Percentiles rank a stretch among this genome's conserved stretches.
Evolutionary conservation across 1,140 invertebrate genomes (phyloP).

Genomic region (Psix sp.): DNA sequence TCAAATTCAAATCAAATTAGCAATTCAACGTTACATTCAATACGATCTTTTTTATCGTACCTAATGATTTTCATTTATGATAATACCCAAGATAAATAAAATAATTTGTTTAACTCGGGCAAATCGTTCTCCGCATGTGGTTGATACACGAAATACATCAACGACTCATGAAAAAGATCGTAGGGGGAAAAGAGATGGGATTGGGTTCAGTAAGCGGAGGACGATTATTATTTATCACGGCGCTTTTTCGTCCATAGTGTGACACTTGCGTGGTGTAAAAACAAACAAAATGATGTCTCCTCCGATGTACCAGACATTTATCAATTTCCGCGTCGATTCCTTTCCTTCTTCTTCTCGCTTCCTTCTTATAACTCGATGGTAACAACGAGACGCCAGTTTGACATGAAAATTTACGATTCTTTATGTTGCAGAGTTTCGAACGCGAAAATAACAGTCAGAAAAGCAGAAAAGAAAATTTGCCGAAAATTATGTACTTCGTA

Average conservation of each 20-base stretch:
- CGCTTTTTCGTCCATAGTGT: slow-evolving; percentile 36
- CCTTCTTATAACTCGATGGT: slow-evolving; percentile 30
- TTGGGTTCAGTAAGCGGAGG: slow-evolving; percentile 27
- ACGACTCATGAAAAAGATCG: slow-evolving; percentile 21
- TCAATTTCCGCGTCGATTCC: slow-evolving; percentile 47
- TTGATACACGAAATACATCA: slow-evolving; percentile 20
- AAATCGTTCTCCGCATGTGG: too few species aligned
- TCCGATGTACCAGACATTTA: slow-evolving; percentile 37
- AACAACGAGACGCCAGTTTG: slow-evolving; percentile 36
- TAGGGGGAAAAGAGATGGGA: slow-evolving; percentile 11
- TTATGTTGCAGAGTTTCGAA: slow-evolving; percentile 36
- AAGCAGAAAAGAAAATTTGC: slow-evolving; percentile 35
- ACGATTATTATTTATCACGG: slow-evolving; percentile 45
- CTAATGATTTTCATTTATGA: too few species aligned
- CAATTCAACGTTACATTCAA: too few species aligned
- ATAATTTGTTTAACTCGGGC: not conserved
- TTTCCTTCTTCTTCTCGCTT: slow-evolving; percentile 36
- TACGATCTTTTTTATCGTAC: too few species aligned
- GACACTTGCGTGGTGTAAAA: slow-evolving; percentile 32
- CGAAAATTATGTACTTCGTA: slow-evolving; percentile 43
- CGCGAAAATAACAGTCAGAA: slow-evolving; percentile 40
- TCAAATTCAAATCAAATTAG: too few species aligned
- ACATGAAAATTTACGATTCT: slow-evolving; percentile 40
- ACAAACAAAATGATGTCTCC: slow-evolving; percentile 46
- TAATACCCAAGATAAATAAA: too few species aligned